These are phyloP conservation scores for Stegodyphus dumicola DNA, from an alignment of 1,140 invertebrate genomes.

Conservation along the genomic window DNA sequence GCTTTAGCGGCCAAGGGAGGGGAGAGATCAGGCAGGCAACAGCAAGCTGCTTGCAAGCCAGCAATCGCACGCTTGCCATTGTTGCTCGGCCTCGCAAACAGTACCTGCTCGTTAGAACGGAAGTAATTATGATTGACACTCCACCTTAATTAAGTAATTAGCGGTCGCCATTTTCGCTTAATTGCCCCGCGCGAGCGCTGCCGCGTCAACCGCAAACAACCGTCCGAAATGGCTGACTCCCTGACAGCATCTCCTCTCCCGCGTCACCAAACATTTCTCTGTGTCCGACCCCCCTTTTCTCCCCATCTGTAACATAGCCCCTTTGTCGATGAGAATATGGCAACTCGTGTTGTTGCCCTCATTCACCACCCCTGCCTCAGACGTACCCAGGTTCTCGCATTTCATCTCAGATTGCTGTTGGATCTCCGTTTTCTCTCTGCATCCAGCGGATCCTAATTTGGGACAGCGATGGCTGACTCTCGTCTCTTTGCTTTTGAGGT, in stretches of 20 bases:
- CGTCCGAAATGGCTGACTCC: constrained; percentile 48
- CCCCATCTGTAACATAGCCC: background rate
- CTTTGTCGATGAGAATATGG: background rate
- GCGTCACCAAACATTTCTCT: constrained; percentile 28
- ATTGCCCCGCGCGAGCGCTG: constrained; percentile 48
- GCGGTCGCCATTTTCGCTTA: constrained; percentile 57
- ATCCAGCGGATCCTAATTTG: too few species aligned
- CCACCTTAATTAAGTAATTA: constrained; percentile 61
- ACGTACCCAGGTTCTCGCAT: too few species aligned
- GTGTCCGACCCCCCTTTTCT: background rate
- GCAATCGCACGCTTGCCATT: constrained; percentile 16
- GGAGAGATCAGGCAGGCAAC: background rate
- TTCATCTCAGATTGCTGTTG: too few species aligned
- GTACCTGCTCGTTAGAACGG: constrained; percentile 45
- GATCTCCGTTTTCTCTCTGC: too few species aligned
- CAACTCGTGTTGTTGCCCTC: constrained; percentile 1
- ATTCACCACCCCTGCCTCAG: too few species aligned
- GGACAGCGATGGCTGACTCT: too few species aligned
- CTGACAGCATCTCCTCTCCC: constrained; percentile 33
- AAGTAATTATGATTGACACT: constrained; percentile 56
- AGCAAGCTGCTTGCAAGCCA: background rate
- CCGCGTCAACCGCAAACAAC: constrained; percentile 50
- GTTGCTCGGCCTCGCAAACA: constrained; percentile 30
- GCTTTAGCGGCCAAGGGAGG: too few species aligned
- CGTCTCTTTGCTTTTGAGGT: too few species aligned